A percentile compares a stretch with the other conserved stretches of the same genome.
phyloP scores from a whole-genome alignment of 2,888 invertebrate species.

The Drosophila ustulata region DNA sequence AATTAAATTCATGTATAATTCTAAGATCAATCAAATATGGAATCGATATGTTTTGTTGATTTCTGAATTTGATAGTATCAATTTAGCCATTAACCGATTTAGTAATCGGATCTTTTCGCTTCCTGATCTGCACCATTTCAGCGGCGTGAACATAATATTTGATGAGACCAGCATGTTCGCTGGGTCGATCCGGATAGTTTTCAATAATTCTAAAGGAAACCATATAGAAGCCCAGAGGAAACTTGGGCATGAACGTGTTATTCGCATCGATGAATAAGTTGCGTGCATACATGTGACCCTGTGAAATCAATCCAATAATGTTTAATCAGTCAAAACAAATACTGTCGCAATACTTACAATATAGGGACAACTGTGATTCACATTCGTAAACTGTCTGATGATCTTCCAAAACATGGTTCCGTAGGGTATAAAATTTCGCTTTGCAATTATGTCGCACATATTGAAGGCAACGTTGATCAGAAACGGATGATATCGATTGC shows the following conservation, averaged over 20 bases:
- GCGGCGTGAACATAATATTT: constrained; percentile 31
- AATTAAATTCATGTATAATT: background rate
- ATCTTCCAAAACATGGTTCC: constrained; percentile 21
- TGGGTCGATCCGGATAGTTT: background rate
- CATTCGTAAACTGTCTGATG: constrained; percentile 28
- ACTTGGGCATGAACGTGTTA: constrained; percentile 7
- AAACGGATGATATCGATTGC: constrained; percentile 55
- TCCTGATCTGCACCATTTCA: constrained; percentile 15
- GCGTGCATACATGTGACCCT: constrained; percentile 33
- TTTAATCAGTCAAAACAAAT: background rate
- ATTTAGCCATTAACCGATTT: background rate
- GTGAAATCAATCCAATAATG: background rate
- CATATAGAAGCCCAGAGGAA: constrained; percentile 30
- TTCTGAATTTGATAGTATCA: background rate
- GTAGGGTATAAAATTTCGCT: constrained; percentile 35
- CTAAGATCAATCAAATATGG: background rate
- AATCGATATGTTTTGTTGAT: background rate
- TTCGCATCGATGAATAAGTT: constrained; percentile 26
- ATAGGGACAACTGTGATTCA: constrained; percentile 50
- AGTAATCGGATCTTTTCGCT: background rate
- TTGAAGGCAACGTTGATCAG: constrained; percentile 42
- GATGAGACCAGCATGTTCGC: constrained; percentile 10
- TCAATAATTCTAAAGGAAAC: background rate
- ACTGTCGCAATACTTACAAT: constrained; percentile 10
- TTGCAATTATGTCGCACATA: constrained; percentile 42